A percentile compares a stretch with the other conserved stretches of the same genome.
These are phyloP conservation scores for Ophiothrix spiculata DNA, from an alignment of 35 echinoderm and acorn worm species.

Conservation along the genomic window DNA sequence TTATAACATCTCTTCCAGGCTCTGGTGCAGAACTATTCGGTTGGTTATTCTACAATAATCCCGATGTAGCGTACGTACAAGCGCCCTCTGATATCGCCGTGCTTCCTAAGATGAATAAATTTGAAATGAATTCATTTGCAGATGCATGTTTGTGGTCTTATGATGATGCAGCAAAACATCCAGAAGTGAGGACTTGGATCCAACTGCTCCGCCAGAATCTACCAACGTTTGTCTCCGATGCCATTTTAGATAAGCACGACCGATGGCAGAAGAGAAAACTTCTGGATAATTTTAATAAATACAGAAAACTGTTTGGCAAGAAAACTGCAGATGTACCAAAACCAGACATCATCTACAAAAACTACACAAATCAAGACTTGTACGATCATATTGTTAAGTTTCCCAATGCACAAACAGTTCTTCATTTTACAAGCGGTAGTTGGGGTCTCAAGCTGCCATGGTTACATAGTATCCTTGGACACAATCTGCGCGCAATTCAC, in stretches of 20 bases:
- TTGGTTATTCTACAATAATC: slow-evolving; percentile 87
- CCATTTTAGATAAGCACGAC: slow-evolving; percentile 15
- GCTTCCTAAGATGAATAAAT: slow-evolving; percentile 41
- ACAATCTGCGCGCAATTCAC: slow-evolving; percentile 63
- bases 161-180: slow-evolving; percentile 4
- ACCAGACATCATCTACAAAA: slow-evolving; percentile 71
- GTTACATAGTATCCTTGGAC: slow-evolving; percentile 64
- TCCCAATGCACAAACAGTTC: slow-evolving; percentile 57
- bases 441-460: slow-evolving; percentile 86
- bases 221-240: not conserved
- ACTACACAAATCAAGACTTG: slow-evolving; percentile 50
- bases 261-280: not conserved
- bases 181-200: not conserved
- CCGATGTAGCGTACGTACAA: slow-evolving; percentile 64
- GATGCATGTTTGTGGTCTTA: slow-evolving; percentile 83
- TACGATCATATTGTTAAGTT: slow-evolving; percentile 29
- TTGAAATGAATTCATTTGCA: slow-evolving; percentile 61
- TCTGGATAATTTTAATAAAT: not conserved
- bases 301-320: too few species aligned
- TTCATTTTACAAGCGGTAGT: slow-evolving; percentile 78
- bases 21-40: slow-evolving; percentile 70
- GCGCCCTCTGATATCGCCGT: slow-evolving; percentile 49
- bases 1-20: slow-evolving; percentile 81
- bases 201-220: slow-evolving; percentile 17
- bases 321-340: not conserved